These are phyloP conservation scores for Cosmia pyralina DNA, from an alignment of 2,888 invertebrate genomes.

Conservation along the genomic window DNA sequence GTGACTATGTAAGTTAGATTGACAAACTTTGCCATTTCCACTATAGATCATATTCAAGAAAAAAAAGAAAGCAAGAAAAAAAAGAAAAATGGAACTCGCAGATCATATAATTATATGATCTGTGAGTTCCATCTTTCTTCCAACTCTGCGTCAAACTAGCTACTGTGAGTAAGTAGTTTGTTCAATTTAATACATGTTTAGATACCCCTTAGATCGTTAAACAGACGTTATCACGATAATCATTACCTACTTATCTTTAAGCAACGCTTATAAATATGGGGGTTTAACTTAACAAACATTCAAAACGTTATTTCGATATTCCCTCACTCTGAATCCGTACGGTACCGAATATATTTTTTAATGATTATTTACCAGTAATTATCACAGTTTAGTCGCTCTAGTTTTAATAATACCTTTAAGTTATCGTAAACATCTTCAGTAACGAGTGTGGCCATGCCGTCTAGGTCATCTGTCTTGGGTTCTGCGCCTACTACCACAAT, in stretches of 20 bases:
- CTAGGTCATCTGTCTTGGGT: conserved; percentile 70
- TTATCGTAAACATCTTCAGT: conserved; percentile 82
- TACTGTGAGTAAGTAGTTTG: background rate
- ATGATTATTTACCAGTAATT: background rate
- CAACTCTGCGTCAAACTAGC: background rate
- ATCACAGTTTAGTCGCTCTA: background rate
- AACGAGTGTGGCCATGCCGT: conserved; percentile 77
- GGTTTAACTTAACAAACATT: background rate
- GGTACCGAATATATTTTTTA: background rate
- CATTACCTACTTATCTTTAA: too few relatives aligned
- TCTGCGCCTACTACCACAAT: conserved; percentile 82
- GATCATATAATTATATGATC: too few relatives aligned
- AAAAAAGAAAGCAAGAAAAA: too few relatives aligned
- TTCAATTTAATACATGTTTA: background rate
- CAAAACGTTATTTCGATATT: conserved; percentile 4
- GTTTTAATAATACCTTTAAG: conserved; percentile 77
- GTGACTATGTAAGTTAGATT: too few relatives aligned
- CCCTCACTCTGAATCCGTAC: background rate
- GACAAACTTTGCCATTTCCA: too few relatives aligned
- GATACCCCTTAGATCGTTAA: too few relatives aligned
- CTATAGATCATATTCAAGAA: too few relatives aligned
- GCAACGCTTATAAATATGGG: too few relatives aligned
- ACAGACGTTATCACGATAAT: too few relatives aligned
- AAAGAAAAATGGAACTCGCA: too few relatives aligned
- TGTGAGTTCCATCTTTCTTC: background rate